A percentile compares a stretch with the other conserved stretches of the same genome.
These are phyloP conservation scores for Poeciliopsis turneri DNA, from an alignment of 2,797 vertebrate species.

Conservation along the genomic window DNA sequence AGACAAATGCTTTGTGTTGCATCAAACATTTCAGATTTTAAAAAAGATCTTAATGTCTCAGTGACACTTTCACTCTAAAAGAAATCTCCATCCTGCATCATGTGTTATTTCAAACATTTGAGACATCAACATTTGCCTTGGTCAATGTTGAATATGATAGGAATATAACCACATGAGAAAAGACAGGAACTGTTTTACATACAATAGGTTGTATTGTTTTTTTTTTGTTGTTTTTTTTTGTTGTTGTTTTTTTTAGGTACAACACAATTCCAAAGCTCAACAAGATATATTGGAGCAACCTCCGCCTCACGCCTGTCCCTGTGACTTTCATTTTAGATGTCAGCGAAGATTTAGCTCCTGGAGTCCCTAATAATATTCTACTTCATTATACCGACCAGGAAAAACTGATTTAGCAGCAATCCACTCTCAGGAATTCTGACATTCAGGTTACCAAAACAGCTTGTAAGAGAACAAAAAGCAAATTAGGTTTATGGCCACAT, in stretches of 20 bases:
- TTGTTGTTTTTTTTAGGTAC: not conserved
- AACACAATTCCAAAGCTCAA: not conserved
- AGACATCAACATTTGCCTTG: too few relatives aligned
- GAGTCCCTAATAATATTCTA: slow-evolving; percentile 1
- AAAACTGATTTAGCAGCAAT: not conserved
- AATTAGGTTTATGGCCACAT: not conserved
- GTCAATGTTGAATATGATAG: too few relatives aligned
- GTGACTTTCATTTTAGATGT: slow-evolving; percentile 9
- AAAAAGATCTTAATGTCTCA: not conserved
- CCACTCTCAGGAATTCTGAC: slow-evolving; percentile 3
- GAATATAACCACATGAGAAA: not conserved
- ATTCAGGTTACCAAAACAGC: slow-evolving; percentile 1
- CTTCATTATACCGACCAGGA: slow-evolving; percentile 8
- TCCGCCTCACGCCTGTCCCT: not conserved
- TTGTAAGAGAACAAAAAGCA: slow-evolving; percentile 4
- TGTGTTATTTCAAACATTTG: too few relatives aligned
- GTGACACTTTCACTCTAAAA: not conserved
- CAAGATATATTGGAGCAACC: not conserved
- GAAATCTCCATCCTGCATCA: not conserved
- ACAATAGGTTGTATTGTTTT: not conserved
- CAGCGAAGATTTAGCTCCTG: not conserved
- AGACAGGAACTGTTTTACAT: not conserved
- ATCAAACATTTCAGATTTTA: not conserved
- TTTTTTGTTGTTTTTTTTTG: too few relatives aligned
- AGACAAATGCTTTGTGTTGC: not conserved